These are phyloP conservation scores for Gnathonemus echidnorhynchus DNA, from an alignment of 2,113 vertebrate genomes.

Conservation along the genomic window DNA sequence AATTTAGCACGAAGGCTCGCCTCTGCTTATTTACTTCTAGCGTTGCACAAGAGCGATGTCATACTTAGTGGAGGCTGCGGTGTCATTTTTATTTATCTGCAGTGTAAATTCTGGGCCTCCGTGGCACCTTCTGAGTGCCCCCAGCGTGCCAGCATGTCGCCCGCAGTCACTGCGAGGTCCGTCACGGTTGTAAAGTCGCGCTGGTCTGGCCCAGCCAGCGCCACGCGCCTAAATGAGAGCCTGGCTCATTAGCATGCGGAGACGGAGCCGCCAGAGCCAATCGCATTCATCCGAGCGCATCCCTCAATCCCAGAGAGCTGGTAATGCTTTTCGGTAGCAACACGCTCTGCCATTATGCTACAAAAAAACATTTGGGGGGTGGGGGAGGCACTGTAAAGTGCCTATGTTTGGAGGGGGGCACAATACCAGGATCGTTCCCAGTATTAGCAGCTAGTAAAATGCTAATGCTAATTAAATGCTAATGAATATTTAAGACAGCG, in stretches of 20 bases:
- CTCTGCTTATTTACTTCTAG: neutral
- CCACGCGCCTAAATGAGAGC: slow-evolving; percentile 58
- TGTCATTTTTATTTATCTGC: neutral
- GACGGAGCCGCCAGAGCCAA: slow-evolving; percentile 67
- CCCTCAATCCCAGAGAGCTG: slow-evolving; percentile 35
- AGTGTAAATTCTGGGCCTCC: neutral
- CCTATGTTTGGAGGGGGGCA: neutral
- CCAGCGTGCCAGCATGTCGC: neutral
- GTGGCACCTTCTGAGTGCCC: neutral
- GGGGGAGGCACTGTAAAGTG: neutral
- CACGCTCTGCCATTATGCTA: neutral
- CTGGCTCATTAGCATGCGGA: slow-evolving; percentile 69
- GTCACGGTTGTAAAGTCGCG: neutral
- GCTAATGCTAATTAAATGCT: neutral
- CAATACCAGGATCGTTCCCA: neutral
- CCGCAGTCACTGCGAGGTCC: neutral
- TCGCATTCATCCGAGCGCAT: slow-evolving; percentile 69
- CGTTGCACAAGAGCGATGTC: neutral
- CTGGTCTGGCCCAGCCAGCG: neutral
- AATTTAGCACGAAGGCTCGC: neutral
- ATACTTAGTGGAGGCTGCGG: neutral
- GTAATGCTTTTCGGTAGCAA: slow-evolving; percentile 69
- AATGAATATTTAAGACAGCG: neutral
- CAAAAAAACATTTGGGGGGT: neutral
- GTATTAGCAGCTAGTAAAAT: neutral